Percentiles rank a stretch among this genome's conserved stretches.
phyloP scores from a whole-genome alignment of 2,113 vertebrate genomes.

The Chinchilla lanigera region DNA sequence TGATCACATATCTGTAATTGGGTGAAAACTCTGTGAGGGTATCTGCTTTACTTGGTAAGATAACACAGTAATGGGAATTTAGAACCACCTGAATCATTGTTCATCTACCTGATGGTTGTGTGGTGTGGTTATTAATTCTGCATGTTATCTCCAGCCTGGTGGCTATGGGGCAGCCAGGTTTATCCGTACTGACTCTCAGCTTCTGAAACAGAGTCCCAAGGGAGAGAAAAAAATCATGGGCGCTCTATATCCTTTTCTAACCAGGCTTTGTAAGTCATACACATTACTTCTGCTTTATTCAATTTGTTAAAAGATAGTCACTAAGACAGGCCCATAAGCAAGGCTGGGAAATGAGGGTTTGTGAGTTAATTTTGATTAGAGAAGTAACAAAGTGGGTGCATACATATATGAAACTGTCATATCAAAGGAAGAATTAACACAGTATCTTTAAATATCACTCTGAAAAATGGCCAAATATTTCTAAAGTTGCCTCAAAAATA shows the following conservation, averaged over 20 bases:
- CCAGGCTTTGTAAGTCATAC: neutral
- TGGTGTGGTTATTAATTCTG: neutral
- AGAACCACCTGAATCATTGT: neutral
- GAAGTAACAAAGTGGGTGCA: neutral
- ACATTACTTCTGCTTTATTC: neutral
- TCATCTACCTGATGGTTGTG: neutral
- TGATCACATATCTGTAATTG: neutral
- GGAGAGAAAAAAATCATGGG: neutral
- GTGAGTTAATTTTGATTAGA: neutral
- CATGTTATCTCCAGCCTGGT: no score
- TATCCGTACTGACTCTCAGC: neutral
- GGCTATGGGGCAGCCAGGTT: neutral
- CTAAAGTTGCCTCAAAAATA: neutral
- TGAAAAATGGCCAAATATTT: conserved; percentile 22
- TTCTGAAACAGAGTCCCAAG: neutral
- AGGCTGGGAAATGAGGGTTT: neutral
- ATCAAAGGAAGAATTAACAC: neutral
- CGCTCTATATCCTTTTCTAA: neutral
- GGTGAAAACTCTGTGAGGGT: no score
- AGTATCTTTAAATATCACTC: neutral
- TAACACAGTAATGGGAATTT: neutral
- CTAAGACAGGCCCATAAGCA: neutral
- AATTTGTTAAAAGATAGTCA: neutral
- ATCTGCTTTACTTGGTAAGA: neutral
- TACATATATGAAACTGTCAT: neutral